phyloP scores from a whole-genome alignment of 2,888 invertebrate species.

The Junonia oenone region DNA sequence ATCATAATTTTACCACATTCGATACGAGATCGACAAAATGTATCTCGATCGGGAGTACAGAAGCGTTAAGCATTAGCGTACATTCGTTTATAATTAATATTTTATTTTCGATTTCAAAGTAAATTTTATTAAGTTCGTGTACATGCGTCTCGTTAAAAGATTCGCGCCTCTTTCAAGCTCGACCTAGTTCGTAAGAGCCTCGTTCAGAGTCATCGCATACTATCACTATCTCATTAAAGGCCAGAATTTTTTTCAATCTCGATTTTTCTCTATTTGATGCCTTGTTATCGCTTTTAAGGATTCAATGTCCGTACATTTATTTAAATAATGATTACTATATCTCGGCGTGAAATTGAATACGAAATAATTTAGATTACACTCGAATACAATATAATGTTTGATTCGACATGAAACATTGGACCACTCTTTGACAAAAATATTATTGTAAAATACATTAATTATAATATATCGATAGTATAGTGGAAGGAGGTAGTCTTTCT shows the following conservation, averaged over 20 bases:
- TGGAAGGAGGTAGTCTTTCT: too few relatives aligned
- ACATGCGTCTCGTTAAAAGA: slow-evolving; percentile 10
- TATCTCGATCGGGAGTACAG: too few relatives aligned
- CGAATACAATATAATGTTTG: background rate
- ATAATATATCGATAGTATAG: background rate
- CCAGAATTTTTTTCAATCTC: background rate
- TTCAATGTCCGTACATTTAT: background rate
- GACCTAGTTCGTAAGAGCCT: slow-evolving; percentile 20
- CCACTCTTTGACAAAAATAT: too few relatives aligned
- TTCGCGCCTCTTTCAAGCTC: slow-evolving; percentile 19
- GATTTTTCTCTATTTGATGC: background rate
- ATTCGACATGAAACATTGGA: background rate
- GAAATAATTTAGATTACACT: background rate
- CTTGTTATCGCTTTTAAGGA: background rate
- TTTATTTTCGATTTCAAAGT: too few relatives aligned
- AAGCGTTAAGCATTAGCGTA: too few relatives aligned
- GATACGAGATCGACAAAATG: too few relatives aligned
- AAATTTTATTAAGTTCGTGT: background rate
- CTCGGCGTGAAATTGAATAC: background rate
- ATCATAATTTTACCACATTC: too few relatives aligned
- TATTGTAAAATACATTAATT: too few relatives aligned
- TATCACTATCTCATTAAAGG: slow-evolving; percentile 18
- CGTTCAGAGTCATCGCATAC: slow-evolving; percentile 16
- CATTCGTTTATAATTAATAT: too few relatives aligned
- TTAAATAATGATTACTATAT: background rate